phyloP scores from a whole-genome alignment of 1,140 invertebrate species.

The Catajapyx aquilonaris region DNA sequence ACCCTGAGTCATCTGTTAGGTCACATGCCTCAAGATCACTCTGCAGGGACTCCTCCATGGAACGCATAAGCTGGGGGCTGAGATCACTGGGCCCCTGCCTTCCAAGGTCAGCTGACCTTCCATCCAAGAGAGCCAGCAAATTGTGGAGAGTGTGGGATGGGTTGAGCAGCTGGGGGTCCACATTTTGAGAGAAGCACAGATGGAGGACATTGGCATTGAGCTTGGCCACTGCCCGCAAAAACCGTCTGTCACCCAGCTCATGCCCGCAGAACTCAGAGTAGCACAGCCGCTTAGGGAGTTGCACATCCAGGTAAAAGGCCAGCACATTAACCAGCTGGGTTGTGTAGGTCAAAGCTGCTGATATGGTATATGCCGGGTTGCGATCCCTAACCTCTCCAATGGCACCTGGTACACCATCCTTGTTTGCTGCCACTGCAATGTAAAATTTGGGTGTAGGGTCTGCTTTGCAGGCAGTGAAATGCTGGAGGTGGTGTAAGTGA shows the following conservation, averaged over 20 bases:
- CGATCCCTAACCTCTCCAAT: constrained; percentile 25
- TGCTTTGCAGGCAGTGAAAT: too few species aligned
- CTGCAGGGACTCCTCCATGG: too few species aligned
- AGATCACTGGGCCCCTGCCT: too few species aligned
- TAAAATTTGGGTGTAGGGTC: too few species aligned
- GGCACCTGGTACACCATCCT: constrained; percentile 31
- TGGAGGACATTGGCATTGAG: constrained; percentile 64
- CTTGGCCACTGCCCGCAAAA: constrained; percentile 45
- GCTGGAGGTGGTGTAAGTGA: too few species aligned
- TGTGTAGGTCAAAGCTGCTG: constrained; percentile 54
- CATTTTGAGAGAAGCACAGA: constrained; percentile 56
- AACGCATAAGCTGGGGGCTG: too few species aligned
- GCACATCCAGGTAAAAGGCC: constrained; percentile 51
- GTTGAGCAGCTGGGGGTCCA: constrained; percentile 35
- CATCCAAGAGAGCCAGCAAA: constrained; percentile 42
- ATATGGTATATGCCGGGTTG: constrained; percentile 48
- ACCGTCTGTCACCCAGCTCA: constrained; percentile 45
- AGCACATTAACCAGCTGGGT: constrained; percentile 60
- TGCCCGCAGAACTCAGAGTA: constrained; percentile 50
- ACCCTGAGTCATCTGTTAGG: too few species aligned
- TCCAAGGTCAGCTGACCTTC: constrained; percentile 40
- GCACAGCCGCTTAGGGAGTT: constrained; percentile 50
- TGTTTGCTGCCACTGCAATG: constrained; percentile 36
- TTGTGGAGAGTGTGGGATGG: constrained; percentile 50
- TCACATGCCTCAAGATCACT: too few species aligned